These are phyloP conservation scores for Leptoteleia sp. DNA, from an alignment of 1,140 invertebrate genomes.

Conservation along the genomic window DNA sequence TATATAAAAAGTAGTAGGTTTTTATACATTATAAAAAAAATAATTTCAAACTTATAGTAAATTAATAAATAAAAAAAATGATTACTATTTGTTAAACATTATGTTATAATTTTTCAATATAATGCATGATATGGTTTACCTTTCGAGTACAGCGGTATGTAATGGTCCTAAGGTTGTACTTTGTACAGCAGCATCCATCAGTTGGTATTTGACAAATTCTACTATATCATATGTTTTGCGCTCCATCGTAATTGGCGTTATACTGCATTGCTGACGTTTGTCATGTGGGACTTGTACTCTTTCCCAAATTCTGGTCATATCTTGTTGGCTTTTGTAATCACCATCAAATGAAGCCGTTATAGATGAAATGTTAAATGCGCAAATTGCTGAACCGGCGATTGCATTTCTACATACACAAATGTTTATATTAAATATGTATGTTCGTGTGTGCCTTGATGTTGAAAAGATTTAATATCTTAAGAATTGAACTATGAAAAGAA, in stretches of 20 bases:
- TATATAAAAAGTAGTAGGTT: no score
- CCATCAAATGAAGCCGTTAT: conserved; percentile 93
- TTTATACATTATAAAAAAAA: no score
- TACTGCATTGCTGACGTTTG: conserved; percentile 81
- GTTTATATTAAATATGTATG: no score
- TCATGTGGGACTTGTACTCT: conserved; percentile 76
- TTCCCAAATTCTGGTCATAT: conserved; percentile 90
- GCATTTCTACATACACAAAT: conserved; percentile 87
- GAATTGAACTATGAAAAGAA: no score
- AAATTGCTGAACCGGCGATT: conserved; percentile 95
- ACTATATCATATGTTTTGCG: conserved; percentile 78
- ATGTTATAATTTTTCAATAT: no score
- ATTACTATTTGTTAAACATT: no score
- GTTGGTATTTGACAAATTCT: conserved; percentile 89
- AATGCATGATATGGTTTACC: no score
- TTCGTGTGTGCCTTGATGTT: no score
- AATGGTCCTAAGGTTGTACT: conserved; percentile 47
- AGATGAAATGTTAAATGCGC: conserved; percentile 92
- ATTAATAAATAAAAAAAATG: no score
- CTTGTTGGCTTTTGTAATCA: conserved; percentile 92
- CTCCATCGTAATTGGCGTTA: conserved; percentile 14
- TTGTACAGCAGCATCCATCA: conserved; percentile 93
- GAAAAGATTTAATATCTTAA: no score
- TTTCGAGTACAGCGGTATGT: no score
- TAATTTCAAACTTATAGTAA: no score